Base-by-base conservation (phyloP, 2,888 invertebrate genomes). In the Hanleya hanleyi region DNA sequence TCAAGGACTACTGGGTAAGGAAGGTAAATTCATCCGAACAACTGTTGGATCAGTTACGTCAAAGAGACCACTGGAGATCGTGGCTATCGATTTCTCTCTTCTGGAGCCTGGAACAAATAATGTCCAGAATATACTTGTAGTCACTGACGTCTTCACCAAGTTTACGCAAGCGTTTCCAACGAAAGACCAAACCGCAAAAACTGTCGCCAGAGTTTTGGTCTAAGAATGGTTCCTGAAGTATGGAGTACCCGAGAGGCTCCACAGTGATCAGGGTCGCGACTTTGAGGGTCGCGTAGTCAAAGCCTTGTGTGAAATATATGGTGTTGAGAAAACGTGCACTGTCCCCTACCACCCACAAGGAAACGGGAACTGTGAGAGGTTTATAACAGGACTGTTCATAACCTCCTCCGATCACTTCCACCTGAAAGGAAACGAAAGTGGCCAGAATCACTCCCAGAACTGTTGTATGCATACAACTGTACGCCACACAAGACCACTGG, bases 361-460 rank as follows among this genome's bases (percentile, higher is more conserved):
- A 5, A 80, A 81, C 49, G 73, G 72, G 1, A 74, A 79, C 22
- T 80, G 79, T 64, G 78, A 83, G 69, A 35, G 80, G 9, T 81
- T 83, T 62, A n/a, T n/a, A 80, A 82, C 69, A 18, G 77, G 1
- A 78, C 78, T 0, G 33, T 81, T 3, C 78, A 78, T 35, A 67
- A 79, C 32, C 64, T 80, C 47, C 49, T 72, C 15, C 57, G 33
- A 18, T 61, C 62, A 18, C 69, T 72, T 5, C 29, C 69, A 32
- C 66, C 67, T 33, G 69, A 71, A 15, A 15, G 73, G 41, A 80
- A 80, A 67, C 22, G 57, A 5, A 69, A 70, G 29, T 81, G 79
- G 80, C 76, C 79, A 0, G 68, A 73, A 18, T 68, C 70, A 22
- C 41, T 82, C 12, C 75, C 74, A 15, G 69, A 74, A 49, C 41